Evolutionary conservation across 1,140 invertebrate genomes (phyloP).

Genomic region (Brachionus rotundiformis): DNA sequence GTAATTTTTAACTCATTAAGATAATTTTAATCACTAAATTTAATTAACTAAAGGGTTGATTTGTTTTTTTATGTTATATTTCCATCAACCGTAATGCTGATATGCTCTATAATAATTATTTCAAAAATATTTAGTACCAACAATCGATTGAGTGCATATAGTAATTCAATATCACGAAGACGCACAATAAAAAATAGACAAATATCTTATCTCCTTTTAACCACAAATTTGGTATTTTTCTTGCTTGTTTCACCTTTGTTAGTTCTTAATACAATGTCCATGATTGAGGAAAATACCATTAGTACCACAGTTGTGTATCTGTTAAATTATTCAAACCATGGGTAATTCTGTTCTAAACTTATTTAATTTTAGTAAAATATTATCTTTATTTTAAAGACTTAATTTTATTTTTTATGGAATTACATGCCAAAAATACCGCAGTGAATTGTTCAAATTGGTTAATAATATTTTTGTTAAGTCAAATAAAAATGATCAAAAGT

Average conservation of each 20-base stretch:
- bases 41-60: slow-evolving; percentile 30
- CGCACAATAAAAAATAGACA: slow-evolving; percentile 25
- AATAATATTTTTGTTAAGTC: neutral
- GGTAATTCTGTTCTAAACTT: neutral
- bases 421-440: slow-evolving; percentile 50
- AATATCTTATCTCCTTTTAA: slow-evolving; percentile 43
- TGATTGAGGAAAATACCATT: slow-evolving; percentile 30
- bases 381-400: neutral
- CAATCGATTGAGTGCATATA: slow-evolving; percentile 25
- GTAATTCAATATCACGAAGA: slow-evolving; percentile 25
- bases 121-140: slow-evolving; percentile 38
- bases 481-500: slow-evolving; percentile 21
- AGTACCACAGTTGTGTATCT: slow-evolving; percentile 33
- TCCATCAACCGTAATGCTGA: slow-evolving; percentile 42
- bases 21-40: too few species aligned
- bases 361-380: neutral
- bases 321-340: slow-evolving; percentile 42
- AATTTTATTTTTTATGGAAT: slow-evolving; percentile 52
- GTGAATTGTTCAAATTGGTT: slow-evolving; percentile 2
- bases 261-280: slow-evolving; percentile 11
- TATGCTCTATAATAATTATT: slow-evolving; percentile 50
- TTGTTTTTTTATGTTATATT: slow-evolving; percentile 47
- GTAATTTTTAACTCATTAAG: neutral
- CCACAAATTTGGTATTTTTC: slow-evolving; percentile 45
- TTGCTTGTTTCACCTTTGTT: slow-evolving; percentile 46